phyloP scores from a whole-genome alignment of 2,888 invertebrate species.

The Lacanobia oleracea region DNA sequence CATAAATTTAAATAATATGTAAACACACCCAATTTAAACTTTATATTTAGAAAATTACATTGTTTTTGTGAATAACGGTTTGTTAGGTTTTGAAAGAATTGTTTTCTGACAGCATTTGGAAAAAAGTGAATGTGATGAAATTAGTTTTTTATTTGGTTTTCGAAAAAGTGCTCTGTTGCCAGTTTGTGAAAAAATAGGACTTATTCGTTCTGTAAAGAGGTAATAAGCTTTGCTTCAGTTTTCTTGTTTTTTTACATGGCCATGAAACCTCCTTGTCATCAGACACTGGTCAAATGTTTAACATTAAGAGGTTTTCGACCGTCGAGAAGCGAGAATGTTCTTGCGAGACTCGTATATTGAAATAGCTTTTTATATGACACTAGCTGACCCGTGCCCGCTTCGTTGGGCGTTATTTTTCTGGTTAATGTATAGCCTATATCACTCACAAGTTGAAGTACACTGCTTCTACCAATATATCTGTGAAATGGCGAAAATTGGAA shows the following conservation, averaged over 20 bases:
- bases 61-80: conserved; percentile 72
- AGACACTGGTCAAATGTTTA: not conserved
- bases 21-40: conserved; percentile 69
- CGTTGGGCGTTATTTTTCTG: no score
- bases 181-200: not conserved
- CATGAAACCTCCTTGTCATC: not conserved
- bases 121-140: conserved; percentile 63
- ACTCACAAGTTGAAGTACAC: no score
- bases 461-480: no score
- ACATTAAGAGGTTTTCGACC: not conserved
- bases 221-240: not conserved
- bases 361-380: no score
- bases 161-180: not conserved
- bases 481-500: no score
- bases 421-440: no score
- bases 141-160: conserved; percentile 31
- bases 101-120: conserved; percentile 73
- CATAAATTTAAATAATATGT: conserved; percentile 48
- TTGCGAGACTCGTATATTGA: not conserved
- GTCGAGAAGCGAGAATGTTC: not conserved
- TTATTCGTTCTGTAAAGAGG: conserved; percentile 12
- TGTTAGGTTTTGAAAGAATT: conserved; percentile 68
- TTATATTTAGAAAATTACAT: conserved; percentile 74
- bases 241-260: not conserved
- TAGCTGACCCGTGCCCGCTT: no score